These are phyloP conservation scores for Andricus quercusramuli DNA, from an alignment of 2,888 invertebrate genomes.

Conservation along the genomic window DNA sequence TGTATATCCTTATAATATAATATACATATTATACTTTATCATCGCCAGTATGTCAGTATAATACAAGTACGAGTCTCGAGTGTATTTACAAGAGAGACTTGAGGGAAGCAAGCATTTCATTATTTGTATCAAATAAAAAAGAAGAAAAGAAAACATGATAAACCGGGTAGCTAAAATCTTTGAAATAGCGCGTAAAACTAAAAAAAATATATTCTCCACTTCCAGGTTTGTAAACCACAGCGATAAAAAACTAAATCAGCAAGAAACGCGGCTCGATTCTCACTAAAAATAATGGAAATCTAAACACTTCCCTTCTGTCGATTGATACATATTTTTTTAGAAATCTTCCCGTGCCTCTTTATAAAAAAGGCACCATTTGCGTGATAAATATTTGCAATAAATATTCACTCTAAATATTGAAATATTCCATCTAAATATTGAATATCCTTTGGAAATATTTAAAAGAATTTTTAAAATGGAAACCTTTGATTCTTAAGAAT, in stretches of 20 bases:
- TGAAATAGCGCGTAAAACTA: neutral
- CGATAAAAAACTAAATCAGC: neutral
- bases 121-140: constrained; percentile 13
- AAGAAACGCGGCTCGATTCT: neutral
- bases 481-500: constrained; percentile 5
- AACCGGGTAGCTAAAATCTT: neutral
- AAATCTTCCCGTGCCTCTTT: neutral
- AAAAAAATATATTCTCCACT: neutral
- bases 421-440: no score
- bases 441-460: neutral
- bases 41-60: neutral
- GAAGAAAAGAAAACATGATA: neutral
- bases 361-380: constrained; percentile 20
- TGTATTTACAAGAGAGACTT: constrained; percentile 26
- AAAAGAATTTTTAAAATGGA: neutral
- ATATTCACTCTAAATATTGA: neutral
- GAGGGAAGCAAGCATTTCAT: neutral
- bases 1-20: constrained; percentile 17
- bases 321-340: neutral
- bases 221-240: neutral
- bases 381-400: neutral
- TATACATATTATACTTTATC: constrained; percentile 11
- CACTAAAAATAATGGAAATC: neutral
- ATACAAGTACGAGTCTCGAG: neutral
- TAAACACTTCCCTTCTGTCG: neutral